Evolutionary conservation across 2,888 invertebrate genomes (phyloP), one percentile per base, ranked within the genome.

Genomic region (Ferdinandea cuprea): DNA sequence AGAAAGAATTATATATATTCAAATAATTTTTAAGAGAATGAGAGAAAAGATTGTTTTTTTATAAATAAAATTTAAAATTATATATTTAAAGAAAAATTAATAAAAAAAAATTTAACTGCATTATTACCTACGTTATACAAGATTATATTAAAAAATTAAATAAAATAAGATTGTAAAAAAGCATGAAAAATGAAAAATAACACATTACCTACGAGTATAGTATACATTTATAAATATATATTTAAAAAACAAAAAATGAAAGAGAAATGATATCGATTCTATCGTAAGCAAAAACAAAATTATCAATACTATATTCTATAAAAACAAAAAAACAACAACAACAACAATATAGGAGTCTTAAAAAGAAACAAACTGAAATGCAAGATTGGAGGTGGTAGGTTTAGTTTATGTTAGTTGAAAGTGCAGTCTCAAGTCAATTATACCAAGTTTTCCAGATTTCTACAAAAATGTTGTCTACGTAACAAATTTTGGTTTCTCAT

Each of bases 41-140:
- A 88, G 88, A 88, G 87, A 89, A 88, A 88, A 88, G 88, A 88
- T 89, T 88, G 88, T 89, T 88, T 88, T 89, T 88, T 88, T 86
- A 88, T 85, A 87, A 87, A 88, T 88, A 88, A 87, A 77, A 52
- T 65, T 61, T 25, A 69, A 71, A 74, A 68, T 56, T 76, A 69
- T 63, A 71, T 66, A 59, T 61, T 66, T 52, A 63, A 59, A 65
- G 63, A 76, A 78, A 71, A 59, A 59, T n/a, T n/a, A n/a, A n/a
- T n/a, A n/a, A 61, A 25, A 25, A 25, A 25, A 25, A 25, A 25
- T 25, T 3, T 3, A 68, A 65, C 65, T 71, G 79, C 79, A 85
- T 74, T 80, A 85, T 73, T 71, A 79, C 48, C 52, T 76, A 83
- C 66, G 66, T 83, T 77, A 71, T 83, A 83, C 83, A 83, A 77